Conservation (phyloP, 2,113 vertebrate species). For the Sclerurus mexicanus region DNA sequence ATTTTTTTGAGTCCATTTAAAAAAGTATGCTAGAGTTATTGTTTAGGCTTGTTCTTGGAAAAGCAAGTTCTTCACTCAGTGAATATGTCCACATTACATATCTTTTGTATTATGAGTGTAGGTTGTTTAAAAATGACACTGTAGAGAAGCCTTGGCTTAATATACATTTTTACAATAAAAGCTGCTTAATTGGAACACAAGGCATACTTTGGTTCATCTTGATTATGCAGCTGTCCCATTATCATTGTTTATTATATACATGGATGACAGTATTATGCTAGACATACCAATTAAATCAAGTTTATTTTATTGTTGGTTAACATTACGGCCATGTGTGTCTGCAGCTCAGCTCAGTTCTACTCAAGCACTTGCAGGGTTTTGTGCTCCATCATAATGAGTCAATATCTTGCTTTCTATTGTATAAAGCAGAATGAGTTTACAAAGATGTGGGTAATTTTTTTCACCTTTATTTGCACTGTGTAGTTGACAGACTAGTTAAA, state of each 20-base stretch:
- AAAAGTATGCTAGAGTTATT: neutral
- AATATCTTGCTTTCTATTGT: neutral
- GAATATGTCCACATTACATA: neutral
- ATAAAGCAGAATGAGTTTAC: neutral
- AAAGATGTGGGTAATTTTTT: neutral
- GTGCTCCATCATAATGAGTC: neutral
- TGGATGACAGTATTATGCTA: neutral
- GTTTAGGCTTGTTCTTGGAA: neutral
- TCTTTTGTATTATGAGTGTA: neutral
- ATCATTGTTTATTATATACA: neutral
- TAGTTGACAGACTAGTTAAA: neutral
- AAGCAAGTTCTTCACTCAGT: neutral
- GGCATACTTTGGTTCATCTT: neutral
- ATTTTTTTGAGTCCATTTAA: neutral
- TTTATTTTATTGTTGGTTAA: conserved; percentile 8
- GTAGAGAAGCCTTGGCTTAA: neutral
- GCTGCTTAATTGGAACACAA: neutral
- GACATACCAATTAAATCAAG: neutral
- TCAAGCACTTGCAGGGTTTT: neutral
- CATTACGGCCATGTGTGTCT: neutral
- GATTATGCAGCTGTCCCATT: conserved; percentile 10
- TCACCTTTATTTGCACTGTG: neutral
- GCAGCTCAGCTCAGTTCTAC: neutral
- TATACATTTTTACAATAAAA: neutral
- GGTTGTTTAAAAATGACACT: neutral